Evolutionary conservation across 2,113 vertebrate species (phyloP).

Genomic region (Aspidoscelis tigris): DNA sequence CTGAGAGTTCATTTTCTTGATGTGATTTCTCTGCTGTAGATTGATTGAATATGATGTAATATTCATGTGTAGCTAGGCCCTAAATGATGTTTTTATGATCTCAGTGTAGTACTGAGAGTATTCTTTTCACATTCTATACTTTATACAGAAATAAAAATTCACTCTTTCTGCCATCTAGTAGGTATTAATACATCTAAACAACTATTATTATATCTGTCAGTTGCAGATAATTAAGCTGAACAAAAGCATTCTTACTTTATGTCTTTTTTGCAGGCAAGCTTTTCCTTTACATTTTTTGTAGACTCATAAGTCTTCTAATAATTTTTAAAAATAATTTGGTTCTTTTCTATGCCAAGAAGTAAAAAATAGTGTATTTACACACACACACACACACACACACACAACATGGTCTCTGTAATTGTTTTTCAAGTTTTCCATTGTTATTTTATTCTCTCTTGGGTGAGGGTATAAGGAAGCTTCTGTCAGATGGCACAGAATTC

Average conservation of each 20-base stretch:
- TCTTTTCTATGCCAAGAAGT: no score
- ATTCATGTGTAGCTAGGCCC: no score
- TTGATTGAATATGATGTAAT: no score
- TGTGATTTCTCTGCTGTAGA: no score
- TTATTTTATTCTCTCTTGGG: neutral
- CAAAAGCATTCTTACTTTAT: slow-evolving; percentile 3
- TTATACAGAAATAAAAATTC: slow-evolving; percentile 27
- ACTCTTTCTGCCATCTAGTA: slow-evolving; percentile 3
- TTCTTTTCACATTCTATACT: neutral
- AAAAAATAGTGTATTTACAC: no score
- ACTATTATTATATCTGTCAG: slow-evolving; percentile 21
- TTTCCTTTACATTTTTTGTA: slow-evolving; percentile 43
- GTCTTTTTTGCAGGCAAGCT: slow-evolving; percentile 42
- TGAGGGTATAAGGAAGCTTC: slow-evolving; percentile 34
- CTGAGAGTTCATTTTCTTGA: no score
- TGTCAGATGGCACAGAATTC: neutral
- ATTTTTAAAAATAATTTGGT: no score
- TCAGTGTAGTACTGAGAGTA: neutral
- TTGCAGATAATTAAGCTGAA: slow-evolving; percentile 33
- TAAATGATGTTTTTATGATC: slow-evolving; percentile 21
- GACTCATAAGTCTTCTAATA: slow-evolving; percentile 51
- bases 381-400: no score
- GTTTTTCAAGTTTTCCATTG: slow-evolving; percentile 44
- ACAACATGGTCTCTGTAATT: slow-evolving; percentile 47
- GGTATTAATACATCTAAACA: slow-evolving; percentile 22